These are phyloP conservation scores for Scolopax rusticola DNA, from an alignment of 2,797 vertebrate species.

Conservation along the genomic window DNA sequence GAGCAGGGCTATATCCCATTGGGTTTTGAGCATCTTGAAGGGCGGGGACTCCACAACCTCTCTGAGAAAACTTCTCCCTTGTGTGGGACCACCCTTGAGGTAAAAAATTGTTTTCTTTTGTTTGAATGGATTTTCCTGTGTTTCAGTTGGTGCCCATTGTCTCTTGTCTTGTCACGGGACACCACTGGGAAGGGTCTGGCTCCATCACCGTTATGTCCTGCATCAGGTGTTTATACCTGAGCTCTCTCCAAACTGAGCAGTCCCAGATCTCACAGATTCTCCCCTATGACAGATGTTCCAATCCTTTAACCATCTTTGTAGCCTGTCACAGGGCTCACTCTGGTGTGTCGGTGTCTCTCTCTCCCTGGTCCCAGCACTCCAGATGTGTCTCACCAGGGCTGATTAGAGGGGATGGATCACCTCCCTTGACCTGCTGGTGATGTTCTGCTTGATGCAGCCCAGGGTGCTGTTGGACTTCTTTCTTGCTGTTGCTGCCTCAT, in stretches of 20 bases:
- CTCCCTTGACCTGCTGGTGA: neutral
- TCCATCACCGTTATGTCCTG: neutral
- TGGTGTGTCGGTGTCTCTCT: neutral
- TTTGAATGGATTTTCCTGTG: neutral
- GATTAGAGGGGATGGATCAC: neutral
- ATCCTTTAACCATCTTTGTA: neutral
- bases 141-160: neutral
- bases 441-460: neutral
- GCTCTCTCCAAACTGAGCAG: neutral
- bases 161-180: neutral
- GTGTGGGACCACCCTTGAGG: neutral
- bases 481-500: neutral
- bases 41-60: neutral
- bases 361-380: neutral
- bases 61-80: neutral
- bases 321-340: neutral
- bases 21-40: neutral
- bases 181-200: neutral
- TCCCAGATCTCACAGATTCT: neutral
- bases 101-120: neutral
- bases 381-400: neutral
- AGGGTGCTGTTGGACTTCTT: neutral
- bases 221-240: neutral
- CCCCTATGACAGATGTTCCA: neutral
- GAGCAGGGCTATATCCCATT: fast-evolving